A percentile compares a stretch with the other conserved stretches of the same genome.
phyloP scores from a whole-genome alignment of 64 coral and sea anemone genomes.

The Porites lutea region DNA sequence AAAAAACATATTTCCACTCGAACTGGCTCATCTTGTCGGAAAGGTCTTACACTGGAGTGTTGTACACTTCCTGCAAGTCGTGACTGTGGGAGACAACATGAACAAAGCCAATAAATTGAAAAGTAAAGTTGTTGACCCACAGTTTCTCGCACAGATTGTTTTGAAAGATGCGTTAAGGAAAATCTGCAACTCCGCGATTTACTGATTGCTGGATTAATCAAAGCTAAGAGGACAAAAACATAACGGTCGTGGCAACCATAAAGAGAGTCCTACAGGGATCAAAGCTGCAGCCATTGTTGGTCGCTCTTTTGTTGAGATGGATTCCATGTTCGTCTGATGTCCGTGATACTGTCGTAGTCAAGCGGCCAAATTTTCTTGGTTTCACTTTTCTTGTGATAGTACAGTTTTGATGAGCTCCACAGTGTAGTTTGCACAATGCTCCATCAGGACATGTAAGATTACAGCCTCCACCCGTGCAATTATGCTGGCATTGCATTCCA shows the following conservation, averaged over 20 bases:
- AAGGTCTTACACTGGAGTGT: too few relatives aligned
- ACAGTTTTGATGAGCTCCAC: slow-evolving; percentile 11
- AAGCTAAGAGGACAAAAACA: background rate
- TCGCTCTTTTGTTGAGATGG: background rate
- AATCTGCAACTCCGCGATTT: too few relatives aligned
- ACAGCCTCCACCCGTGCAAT: slow-evolving; percentile 66
- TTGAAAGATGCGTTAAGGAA: too few relatives aligned
- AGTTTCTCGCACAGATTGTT: too few relatives aligned
- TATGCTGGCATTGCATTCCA: slow-evolving; percentile 53
- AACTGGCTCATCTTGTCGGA: too few relatives aligned
- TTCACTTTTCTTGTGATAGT: slow-evolving; percentile 31
- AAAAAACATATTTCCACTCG: too few relatives aligned
- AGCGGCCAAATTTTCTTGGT: background rate
- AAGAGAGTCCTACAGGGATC: background rate
- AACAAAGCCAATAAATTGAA: too few relatives aligned
- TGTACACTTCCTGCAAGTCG: too few relatives aligned
- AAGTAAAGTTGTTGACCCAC: too few relatives aligned
- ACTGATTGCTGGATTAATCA: too few relatives aligned
- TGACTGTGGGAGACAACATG: too few relatives aligned
- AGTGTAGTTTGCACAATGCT: slow-evolving; percentile 50
- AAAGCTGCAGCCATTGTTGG: background rate
- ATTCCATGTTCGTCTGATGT: background rate
- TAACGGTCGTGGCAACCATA: background rate
- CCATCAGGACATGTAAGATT: slow-evolving; percentile 48
- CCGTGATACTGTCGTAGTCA: background rate